Evolutionary conservation across 2,797 vertebrate genomes (phyloP).

Genomic region (Falco cherrug): DNA sequence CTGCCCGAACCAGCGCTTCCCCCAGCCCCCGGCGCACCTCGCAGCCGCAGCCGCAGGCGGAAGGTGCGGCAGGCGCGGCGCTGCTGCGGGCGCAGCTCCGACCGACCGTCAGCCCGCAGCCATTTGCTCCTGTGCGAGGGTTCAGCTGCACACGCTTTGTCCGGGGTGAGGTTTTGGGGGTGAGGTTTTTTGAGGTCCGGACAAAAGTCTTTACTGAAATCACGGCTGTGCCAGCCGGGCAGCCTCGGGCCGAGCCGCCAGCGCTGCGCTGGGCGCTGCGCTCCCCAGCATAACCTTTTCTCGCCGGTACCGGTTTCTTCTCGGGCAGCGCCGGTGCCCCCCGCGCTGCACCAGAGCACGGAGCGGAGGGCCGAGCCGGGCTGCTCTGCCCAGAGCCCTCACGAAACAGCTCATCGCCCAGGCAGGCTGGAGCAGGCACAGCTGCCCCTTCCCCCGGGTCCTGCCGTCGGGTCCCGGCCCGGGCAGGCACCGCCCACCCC

Average conservation of each 20-base stretch:
- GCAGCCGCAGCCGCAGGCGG: not conserved
- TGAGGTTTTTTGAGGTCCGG: not conserved
- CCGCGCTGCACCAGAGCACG: not conserved
- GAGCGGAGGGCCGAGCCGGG: fast-evolving
- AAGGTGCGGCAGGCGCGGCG: not conserved
- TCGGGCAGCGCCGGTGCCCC: too few relatives aligned
- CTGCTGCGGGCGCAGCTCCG: not conserved
- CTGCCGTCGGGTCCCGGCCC: fast-evolving
- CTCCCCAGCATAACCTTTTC: fast-evolving
- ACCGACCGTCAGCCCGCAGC: fast-evolving
- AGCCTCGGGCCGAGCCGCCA: not conserved
- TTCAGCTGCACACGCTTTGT: not conserved
- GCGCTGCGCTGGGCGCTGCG: fast-evolving
- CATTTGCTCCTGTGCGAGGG: not conserved
- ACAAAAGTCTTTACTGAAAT: not conserved
- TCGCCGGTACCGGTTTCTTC: not conserved
- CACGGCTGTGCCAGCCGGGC: not conserved
- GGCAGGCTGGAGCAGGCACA: fast-evolving
- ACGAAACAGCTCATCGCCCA: fast-evolving
- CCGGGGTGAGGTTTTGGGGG: not conserved
- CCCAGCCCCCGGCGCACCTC: not conserved
- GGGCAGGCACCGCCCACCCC: not conserved
- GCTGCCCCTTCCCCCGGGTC: fast-evolving
- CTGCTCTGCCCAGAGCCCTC: fast-evolving
- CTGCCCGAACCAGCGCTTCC: not conserved